phyloP scores from a whole-genome alignment of 2,888 invertebrate genomes.

The Cantharis lateralis region DNA sequence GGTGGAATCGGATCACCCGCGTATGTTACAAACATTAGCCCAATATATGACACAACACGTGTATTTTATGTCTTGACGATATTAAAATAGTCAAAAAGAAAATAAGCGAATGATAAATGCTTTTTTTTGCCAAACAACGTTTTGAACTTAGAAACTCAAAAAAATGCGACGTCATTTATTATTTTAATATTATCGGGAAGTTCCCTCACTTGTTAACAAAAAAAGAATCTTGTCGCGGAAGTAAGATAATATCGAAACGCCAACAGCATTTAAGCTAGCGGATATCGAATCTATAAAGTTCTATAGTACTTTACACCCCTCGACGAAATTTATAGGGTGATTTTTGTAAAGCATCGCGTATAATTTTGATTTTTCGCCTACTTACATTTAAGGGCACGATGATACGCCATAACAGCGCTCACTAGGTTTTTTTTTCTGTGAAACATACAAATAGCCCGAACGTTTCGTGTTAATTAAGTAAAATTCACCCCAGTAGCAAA shows the following conservation, averaged over 20 bases:
- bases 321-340: slow-evolving; percentile 9
- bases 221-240: slow-evolving; percentile 5
- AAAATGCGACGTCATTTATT: background rate
- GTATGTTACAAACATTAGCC: background rate
- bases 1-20: background rate
- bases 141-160: background rate
- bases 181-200: slow-evolving; percentile 2
- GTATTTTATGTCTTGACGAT: background rate
- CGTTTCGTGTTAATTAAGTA: background rate
- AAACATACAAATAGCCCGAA: no score
- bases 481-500: background rate
- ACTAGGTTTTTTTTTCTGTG: no score
- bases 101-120: background rate
- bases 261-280: slow-evolving; percentile 6
- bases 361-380: slow-evolving; percentile 8
- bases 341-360: background rate
- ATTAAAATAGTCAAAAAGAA: background rate
- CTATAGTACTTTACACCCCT: slow-evolving; percentile 1
- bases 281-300: slow-evolving; percentile 15
- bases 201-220: slow-evolving; percentile 13
- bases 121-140: background rate
- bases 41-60: background rate
- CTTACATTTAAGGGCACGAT: background rate
- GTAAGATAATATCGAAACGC: slow-evolving; percentile 3
- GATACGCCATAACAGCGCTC: no score